A percentile compares a stretch with the other conserved stretches of the same genome.
Evolutionary conservation across 2,113 vertebrate species (phyloP).

Genomic region (Hemiprocne comata): DNA sequence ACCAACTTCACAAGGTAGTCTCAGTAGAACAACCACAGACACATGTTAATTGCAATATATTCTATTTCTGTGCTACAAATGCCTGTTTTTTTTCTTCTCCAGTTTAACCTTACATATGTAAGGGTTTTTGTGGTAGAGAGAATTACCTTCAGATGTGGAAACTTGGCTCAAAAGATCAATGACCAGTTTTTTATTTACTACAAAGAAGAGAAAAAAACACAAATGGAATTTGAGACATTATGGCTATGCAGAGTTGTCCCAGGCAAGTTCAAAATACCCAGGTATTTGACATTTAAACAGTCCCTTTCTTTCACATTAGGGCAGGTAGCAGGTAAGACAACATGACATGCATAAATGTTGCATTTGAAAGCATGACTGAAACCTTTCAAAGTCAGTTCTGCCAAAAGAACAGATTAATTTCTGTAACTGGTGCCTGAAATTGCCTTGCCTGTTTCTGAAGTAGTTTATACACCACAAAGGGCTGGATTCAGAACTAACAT

Average conservation of each 20-base stretch:
- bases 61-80: neutral
- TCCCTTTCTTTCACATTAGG: neutral
- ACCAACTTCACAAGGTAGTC: neutral
- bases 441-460: neutral
- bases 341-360: neutral
- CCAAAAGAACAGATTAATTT: neutral
- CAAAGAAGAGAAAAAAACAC: slow-evolving; percentile 48
- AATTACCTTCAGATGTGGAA: slow-evolving; percentile 63
- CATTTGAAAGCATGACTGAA: neutral
- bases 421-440: neutral
- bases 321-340: neutral
- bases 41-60: neutral
- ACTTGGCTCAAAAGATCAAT: slow-evolving; percentile 65
- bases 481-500: neutral
- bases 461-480: neutral
- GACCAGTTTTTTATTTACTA: slow-evolving; percentile 69
- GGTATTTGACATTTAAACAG: neutral
- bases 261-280: slow-evolving; percentile 19
- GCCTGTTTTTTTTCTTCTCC: neutral
- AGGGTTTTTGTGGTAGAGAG: slow-evolving; percentile 65
- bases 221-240: slow-evolving; percentile 62
- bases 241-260: slow-evolving; percentile 43
- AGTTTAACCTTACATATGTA: neutral
- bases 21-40: neutral
- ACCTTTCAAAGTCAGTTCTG: neutral